Evolutionary conservation across 1,140 invertebrate genomes (phyloP).

Genomic region (Radopholus similis): DNA sequence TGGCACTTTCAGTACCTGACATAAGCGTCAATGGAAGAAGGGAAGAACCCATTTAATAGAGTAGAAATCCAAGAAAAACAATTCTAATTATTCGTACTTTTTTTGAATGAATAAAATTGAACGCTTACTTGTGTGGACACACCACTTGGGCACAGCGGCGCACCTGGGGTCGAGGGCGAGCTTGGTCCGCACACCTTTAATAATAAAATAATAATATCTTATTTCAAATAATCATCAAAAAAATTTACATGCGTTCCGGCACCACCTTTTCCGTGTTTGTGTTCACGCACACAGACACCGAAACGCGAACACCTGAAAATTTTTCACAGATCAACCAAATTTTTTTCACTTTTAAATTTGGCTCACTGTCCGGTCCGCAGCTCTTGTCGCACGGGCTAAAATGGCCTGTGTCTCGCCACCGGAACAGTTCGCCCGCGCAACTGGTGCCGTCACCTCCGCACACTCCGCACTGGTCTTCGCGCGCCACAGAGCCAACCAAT

Average conservation of each 20-base stretch:
- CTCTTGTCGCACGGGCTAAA: constrained; percentile 47
- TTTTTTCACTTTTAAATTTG: background rate
- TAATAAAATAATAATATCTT: too few relatives aligned
- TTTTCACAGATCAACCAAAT: constrained; percentile 1
- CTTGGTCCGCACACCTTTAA: constrained; percentile 49
- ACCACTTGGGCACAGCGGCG: constrained; percentile 39
- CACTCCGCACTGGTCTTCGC: constrained; percentile 45
- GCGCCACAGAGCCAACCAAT: constrained; percentile 44
- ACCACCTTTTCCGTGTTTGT: constrained; percentile 41
- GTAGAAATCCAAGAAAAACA: too few relatives aligned
- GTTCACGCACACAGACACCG: constrained; percentile 52
- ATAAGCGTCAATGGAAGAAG: too few relatives aligned
- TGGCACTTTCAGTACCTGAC: too few relatives aligned
- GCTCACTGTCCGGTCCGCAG: constrained; percentile 42
- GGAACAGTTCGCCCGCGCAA: constrained; percentile 41
- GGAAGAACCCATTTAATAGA: too few relatives aligned
- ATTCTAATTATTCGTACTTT: too few relatives aligned
- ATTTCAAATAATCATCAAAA: too few relatives aligned
- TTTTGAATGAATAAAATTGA: too few relatives aligned
- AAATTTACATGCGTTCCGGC: constrained; percentile 47
- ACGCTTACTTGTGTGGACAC: constrained; percentile 52
- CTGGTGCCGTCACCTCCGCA: constrained; percentile 48
- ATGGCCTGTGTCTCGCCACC: constrained; percentile 47
- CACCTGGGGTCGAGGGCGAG: constrained; percentile 42
- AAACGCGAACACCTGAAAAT: constrained; percentile 45